These are phyloP conservation scores for Salpingus planirostris DNA, from an alignment of 2,888 invertebrate species.

Conservation along the genomic window DNA sequence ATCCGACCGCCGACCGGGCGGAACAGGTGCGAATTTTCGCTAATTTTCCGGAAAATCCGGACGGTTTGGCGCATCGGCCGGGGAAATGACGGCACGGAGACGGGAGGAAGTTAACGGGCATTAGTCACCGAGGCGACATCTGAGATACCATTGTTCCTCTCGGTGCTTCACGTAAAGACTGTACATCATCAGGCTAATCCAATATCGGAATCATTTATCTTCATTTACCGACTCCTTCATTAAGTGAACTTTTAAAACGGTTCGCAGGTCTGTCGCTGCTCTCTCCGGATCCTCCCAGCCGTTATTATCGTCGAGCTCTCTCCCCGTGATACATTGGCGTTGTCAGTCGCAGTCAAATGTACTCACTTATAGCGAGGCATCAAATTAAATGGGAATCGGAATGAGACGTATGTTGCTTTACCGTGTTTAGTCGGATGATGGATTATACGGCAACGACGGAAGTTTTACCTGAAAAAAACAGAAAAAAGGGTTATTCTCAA, in stretches of 20 bases:
- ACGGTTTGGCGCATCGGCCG: too few species aligned
- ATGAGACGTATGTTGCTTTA: slow-evolving; percentile 34
- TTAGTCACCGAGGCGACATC: slow-evolving; percentile 4
- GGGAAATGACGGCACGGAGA: too few species aligned
- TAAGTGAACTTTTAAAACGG: slow-evolving; percentile 42
- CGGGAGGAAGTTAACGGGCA: not conserved
- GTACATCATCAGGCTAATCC: slow-evolving; percentile 41
- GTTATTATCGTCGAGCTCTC: slow-evolving; percentile 16
- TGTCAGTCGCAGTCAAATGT: slow-evolving; percentile 39
- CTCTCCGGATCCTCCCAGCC: too few species aligned
- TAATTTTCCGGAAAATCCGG: too few species aligned
- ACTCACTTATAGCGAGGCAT: slow-evolving; percentile 33
- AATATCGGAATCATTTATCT: slow-evolving; percentile 45
- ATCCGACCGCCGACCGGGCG: not conserved
- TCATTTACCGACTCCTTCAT: slow-evolving; percentile 44
- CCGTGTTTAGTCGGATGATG: slow-evolving; percentile 30
- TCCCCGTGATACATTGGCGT: slow-evolving; percentile 34
- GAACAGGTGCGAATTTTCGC: not conserved
- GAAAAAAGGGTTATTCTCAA: too few species aligned
- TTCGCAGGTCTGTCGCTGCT: slow-evolving; percentile 34
- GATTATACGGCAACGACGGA: too few species aligned
- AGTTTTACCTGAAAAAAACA: too few species aligned
- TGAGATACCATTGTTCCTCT: slow-evolving; percentile 27
- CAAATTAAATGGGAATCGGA: slow-evolving; percentile 36
- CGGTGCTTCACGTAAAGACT: slow-evolving; percentile 31